Evolutionary conservation across 1,140 invertebrate species (phyloP).

Genomic region (Drosophila guanche): DNA sequence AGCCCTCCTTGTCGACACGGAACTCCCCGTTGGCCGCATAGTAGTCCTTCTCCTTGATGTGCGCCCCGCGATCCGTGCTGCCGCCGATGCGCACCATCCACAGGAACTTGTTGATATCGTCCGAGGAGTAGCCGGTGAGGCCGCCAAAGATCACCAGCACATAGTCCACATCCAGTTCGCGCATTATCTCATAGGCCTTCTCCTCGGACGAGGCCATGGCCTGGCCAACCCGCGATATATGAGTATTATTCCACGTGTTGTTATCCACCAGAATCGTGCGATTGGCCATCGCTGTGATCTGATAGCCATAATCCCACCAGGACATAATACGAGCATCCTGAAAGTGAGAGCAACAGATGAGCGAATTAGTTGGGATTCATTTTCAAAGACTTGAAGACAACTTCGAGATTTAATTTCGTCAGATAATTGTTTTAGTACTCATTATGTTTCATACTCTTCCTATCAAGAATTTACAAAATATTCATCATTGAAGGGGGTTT

Average conservation of each 20-base stretch:
- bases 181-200: slow-evolving; percentile 98
- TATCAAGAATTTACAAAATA: slow-evolving; percentile 69
- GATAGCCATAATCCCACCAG: slow-evolving; percentile 99
- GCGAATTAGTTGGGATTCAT: not conserved
- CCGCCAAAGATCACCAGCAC: slow-evolving; percentile 99
- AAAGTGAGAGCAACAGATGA: not conserved
- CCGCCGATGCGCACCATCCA: slow-evolving; percentile 99
- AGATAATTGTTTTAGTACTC: slow-evolving; percentile 69
- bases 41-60: slow-evolving; percentile 98
- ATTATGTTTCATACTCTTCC: slow-evolving; percentile 82
- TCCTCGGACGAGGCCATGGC: slow-evolving; percentile 99
- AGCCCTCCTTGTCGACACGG: slow-evolving; percentile 95
- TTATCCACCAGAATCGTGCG: slow-evolving; percentile 99
- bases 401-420: slow-evolving; percentile 10
- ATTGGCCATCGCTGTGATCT: slow-evolving; percentile 99
- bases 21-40: slow-evolving; percentile 97
- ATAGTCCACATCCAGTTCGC: slow-evolving; percentile 98
- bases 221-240: slow-evolving; percentile 98
- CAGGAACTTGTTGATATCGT: slow-evolving; percentile 99
- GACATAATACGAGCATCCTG: slow-evolving; percentile 98
- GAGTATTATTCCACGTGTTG: slow-evolving; percentile 99
- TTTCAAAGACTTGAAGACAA: too few species aligned
- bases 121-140: slow-evolving; percentile 98
- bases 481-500: slow-evolving; percentile 49
- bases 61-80: slow-evolving; percentile 95